These are phyloP conservation scores for Carassius gibelio DNA, from an alignment of 2,113 vertebrate genomes.

Conservation along the genomic window DNA sequence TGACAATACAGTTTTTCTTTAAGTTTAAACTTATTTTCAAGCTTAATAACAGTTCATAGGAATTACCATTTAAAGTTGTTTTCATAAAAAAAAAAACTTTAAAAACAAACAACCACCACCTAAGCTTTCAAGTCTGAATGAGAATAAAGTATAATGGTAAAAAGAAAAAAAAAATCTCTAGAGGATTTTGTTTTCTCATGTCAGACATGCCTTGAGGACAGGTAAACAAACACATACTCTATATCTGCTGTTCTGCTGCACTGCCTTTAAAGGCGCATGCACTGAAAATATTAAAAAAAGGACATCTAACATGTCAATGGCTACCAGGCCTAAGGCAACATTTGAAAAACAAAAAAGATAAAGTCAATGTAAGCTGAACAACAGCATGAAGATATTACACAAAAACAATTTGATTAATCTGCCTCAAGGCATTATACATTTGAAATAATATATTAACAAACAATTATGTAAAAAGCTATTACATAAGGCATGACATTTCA, in stretches of 20 bases:
- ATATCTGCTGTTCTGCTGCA: background rate
- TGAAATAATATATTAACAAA: background rate
- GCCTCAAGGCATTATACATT: background rate
- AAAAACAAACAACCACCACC: background rate
- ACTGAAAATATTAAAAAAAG: background rate
- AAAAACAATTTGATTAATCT: background rate
- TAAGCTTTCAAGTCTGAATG: background rate
- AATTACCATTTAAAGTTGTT: background rate
- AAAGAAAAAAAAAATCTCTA: background rate
- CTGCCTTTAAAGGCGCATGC: background rate
- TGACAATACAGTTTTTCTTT: background rate
- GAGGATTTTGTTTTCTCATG: background rate
- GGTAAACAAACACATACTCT: background rate
- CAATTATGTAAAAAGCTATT: background rate
- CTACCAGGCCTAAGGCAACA: constrained; percentile 19
- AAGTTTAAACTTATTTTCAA: background rate
- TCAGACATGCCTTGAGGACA: background rate
- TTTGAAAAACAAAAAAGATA: background rate
- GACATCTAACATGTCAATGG: constrained; percentile 14
- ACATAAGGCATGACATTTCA: background rate
- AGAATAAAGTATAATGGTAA: background rate
- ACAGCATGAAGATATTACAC: background rate
- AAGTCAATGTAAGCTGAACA: background rate
- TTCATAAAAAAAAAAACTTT: background rate
- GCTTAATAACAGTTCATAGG: background rate